Percentiles rank a stretch among this genome's conserved stretches.
These are phyloP conservation scores for Fregetta grallaria DNA, from an alignment of 2,113 vertebrate genomes.

Conservation along the genomic window DNA sequence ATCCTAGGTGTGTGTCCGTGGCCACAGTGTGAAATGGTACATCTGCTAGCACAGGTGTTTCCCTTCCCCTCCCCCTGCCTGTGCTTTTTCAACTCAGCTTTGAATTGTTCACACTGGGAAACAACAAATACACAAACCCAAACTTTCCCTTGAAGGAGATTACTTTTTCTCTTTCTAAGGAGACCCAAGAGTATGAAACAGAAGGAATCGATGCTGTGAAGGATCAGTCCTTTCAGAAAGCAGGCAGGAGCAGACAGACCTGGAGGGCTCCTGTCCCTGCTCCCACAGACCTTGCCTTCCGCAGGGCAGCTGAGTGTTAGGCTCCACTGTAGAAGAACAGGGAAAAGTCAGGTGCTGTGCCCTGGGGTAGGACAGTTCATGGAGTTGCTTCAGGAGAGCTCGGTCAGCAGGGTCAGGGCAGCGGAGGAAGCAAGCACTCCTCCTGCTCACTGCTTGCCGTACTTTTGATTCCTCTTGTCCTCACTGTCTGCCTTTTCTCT, in stretches of 20 bases:
- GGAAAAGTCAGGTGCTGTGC: not conserved
- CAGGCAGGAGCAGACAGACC: not conserved
- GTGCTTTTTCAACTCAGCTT: not conserved
- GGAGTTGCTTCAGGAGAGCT: not conserved
- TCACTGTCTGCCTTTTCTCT: not conserved
- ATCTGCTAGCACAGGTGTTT: not conserved
- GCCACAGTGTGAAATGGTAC: not conserved
- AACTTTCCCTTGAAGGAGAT: not conserved
- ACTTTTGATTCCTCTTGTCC: not conserved
- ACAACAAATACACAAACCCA: not conserved
- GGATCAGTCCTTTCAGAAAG: not conserved
- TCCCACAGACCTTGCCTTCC: not conserved
- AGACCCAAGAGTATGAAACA: not conserved
- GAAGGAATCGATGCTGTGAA: not conserved
- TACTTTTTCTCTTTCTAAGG: not conserved
- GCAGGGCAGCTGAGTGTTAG: not conserved
- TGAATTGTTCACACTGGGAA: not conserved
- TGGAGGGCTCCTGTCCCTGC: not conserved
- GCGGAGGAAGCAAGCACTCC: not conserved
- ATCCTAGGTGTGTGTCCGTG: accelerated
- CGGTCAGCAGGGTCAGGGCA: not conserved
- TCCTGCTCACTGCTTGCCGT: not conserved
- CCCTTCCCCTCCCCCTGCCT: not conserved
- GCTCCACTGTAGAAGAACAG: not conserved
- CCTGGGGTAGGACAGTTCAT: not conserved